Evolutionary conservation across 2,888 invertebrate genomes (phyloP).

Genomic region (Nemurella pictetii): DNA sequence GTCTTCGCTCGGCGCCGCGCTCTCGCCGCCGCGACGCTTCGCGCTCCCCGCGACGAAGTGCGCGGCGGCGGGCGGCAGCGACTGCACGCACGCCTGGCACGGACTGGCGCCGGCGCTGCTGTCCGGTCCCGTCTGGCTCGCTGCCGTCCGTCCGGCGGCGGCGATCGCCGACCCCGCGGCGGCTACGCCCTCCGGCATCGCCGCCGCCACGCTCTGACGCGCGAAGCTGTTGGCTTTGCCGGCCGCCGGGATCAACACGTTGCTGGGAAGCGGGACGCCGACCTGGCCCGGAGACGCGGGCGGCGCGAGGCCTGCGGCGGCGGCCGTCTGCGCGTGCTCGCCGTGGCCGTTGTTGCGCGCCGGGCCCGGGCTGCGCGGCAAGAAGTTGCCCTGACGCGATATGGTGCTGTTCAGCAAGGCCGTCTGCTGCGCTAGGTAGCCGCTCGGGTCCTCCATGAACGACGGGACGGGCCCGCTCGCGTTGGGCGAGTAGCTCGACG

Average conservation of each 20-base stretch:
- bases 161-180: background rate
- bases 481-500: conserved; percentile 44
- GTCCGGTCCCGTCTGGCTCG: conserved; percentile 33
- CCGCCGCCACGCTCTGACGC: conserved; percentile 9
- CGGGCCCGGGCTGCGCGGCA: conserved; percentile 49
- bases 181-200: background rate
- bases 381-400: conserved; percentile 60
- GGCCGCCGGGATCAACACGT: conserved; percentile 35
- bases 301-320: background rate
- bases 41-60: too few species aligned
- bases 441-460: conserved; percentile 89
- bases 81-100: conserved; percentile 47
- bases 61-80: conserved; percentile 49
- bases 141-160: background rate
- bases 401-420: conserved; percentile 82
- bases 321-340: background rate
- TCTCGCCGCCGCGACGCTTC: too few species aligned
- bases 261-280: conserved; percentile 42
- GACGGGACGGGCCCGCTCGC: conserved; percentile 61
- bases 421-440: conserved; percentile 89
- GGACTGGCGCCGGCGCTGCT: conserved; percentile 47
- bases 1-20: conserved; percentile 45
- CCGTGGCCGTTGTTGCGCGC: conserved; percentile 50
- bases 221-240: conserved; percentile 27
- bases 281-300: conserved; percentile 22